Evolutionary conservation across 1,140 invertebrate species (phyloP).

Genomic region (Pygmarrhopalites habei): DNA sequence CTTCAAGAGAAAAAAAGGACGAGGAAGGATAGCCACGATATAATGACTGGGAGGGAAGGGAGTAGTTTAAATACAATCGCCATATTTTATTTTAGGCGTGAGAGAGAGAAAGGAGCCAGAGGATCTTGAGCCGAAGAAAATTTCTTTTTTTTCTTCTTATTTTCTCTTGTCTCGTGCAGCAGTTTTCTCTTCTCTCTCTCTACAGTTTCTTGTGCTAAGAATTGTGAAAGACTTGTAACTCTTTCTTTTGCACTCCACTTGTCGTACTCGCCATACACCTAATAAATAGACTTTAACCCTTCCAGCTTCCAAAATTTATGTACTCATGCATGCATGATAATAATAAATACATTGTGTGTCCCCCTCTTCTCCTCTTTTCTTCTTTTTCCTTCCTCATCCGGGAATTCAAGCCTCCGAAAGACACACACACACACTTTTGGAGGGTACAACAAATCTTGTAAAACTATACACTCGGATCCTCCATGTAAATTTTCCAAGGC

Average conservation of each 20-base stretch:
- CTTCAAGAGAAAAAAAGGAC: not conserved
- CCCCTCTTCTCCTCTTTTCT: not conserved
- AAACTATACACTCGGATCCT: too few species aligned
- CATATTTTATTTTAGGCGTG: constrained; percentile 15
- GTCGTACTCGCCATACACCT: too few species aligned
- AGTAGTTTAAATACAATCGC: constrained; percentile 22
- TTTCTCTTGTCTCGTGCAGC: not conserved
- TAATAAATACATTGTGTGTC: not conserved
- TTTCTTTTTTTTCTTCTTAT: not conserved
- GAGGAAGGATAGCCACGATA: not conserved
- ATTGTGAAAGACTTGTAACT: not conserved
- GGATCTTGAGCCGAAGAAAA: not conserved
- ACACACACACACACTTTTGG: too few species aligned
- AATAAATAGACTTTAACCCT: not conserved
- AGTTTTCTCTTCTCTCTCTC: not conserved
- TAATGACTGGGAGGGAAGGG: constrained; percentile 5
- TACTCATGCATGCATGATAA: not conserved
- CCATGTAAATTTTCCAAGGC: too few species aligned
- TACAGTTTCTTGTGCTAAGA: not conserved
- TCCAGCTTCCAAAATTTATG: not conserved
- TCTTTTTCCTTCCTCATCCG: too few species aligned
- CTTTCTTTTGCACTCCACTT: not conserved
- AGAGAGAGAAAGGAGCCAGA: not conserved
- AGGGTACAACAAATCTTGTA: too few species aligned
- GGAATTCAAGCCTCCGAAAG: too few species aligned